Percentiles rank a stretch among this genome's conserved stretches.
Evolutionary conservation across 2,797 vertebrate species (phyloP).

Genomic region (Hemitrygon akajei): DNA sequence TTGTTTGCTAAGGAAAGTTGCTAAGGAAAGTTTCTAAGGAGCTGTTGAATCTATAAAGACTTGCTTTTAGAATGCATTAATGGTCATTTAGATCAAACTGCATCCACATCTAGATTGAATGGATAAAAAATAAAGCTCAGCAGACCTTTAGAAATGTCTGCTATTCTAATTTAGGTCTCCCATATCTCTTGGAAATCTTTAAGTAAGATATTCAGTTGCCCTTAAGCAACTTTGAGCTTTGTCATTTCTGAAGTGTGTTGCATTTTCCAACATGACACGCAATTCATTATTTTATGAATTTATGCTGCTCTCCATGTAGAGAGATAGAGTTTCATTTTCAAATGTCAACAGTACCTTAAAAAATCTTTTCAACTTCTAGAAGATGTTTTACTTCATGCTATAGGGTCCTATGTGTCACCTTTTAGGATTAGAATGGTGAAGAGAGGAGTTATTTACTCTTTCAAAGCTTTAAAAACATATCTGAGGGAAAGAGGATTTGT

Average conservation of each 20-base stretch:
- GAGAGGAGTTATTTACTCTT: not conserved
- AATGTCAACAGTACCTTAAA: too few species aligned
- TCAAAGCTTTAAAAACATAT: not conserved
- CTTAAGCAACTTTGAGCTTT: not conserved
- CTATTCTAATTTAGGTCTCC: not conserved
- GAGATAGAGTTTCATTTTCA: not conserved
- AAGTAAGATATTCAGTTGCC: not conserved
- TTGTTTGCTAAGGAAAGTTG: not conserved
- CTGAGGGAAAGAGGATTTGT: not conserved
- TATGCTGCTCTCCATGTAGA: not conserved
- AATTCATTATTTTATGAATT: not conserved
- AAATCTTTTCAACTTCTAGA: too few species aligned
- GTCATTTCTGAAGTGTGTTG: not conserved
- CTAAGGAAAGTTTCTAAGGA: not conserved
- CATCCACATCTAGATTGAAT: not conserved
- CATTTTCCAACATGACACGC: not conserved
- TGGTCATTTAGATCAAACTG: not conserved
- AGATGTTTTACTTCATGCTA: not conserved
- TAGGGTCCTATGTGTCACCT: not conserved
- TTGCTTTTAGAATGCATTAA: not conserved
- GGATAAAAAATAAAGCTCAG: not conserved
- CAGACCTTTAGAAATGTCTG: not conserved
- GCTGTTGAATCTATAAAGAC: not conserved
- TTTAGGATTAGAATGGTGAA: not conserved
- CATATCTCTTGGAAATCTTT: constrained; percentile 28